These are phyloP conservation scores for Nautilus pompilius DNA, from an alignment of 1,140 invertebrate genomes.

Conservation along the genomic window DNA sequence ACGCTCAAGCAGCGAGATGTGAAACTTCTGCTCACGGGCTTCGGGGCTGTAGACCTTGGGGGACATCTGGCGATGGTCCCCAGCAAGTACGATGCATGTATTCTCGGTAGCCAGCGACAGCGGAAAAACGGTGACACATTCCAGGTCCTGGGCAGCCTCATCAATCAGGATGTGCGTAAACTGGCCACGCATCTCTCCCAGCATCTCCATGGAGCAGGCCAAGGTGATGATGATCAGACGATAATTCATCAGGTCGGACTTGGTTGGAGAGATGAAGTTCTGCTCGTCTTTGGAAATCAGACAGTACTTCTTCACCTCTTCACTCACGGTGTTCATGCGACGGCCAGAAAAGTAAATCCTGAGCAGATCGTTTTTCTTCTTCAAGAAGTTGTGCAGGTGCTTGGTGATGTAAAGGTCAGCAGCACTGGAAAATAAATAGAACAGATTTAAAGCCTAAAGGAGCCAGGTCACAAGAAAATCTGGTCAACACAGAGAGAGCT, in stretches of 20 bases:
- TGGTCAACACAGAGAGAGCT: too few species aligned
- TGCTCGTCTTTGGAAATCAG: constrained; percentile 59
- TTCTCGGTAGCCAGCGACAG: constrained; percentile 38
- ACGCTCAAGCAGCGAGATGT: constrained; percentile 42
- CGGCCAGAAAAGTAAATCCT: constrained; percentile 77
- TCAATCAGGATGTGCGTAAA: constrained; percentile 50
- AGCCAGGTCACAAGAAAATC: too few species aligned
- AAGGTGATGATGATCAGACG: constrained; percentile 78
- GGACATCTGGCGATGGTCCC: constrained; percentile 42
- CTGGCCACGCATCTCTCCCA: constrained; percentile 20
- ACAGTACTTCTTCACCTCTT: constrained; percentile 71
- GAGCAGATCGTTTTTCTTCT: constrained; percentile 20
- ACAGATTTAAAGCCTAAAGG: neutral
- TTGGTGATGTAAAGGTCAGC: constrained; percentile 71
- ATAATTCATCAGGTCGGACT: constrained; percentile 69
- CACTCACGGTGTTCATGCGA: constrained; percentile 70
- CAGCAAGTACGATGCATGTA: constrained; percentile 46
- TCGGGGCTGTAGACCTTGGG: constrained; percentile 30
- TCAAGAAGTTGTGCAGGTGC: constrained; percentile 61
- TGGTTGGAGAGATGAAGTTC: constrained; percentile 66
- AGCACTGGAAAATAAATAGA: constrained; percentile 53
- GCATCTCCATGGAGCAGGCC: constrained; percentile 59
- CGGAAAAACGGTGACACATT: constrained; percentile 43
- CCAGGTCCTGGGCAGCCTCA: constrained; percentile 45
- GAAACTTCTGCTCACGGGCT: constrained; percentile 38